Percentiles rank a stretch among this genome's conserved stretches.
phyloP scores from a whole-genome alignment of 2,113 vertebrate species.

The Nibea albiflora region DNA sequence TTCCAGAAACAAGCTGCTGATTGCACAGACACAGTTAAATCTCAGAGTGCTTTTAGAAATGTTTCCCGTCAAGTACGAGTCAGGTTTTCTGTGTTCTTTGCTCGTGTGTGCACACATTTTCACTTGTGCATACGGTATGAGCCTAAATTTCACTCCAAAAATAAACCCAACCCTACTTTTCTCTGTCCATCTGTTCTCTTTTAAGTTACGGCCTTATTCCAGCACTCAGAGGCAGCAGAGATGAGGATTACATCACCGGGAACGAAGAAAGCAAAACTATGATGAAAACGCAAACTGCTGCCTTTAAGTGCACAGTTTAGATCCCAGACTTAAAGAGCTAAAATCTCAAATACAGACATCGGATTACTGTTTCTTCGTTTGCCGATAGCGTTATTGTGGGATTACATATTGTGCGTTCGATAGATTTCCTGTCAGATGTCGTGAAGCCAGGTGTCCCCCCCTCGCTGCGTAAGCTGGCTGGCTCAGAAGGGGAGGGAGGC shows the following conservation, averaged over 20 bases:
- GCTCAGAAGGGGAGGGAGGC: constrained; percentile 41
- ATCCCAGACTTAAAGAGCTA: constrained; percentile 40
- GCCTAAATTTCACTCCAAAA: not conserved
- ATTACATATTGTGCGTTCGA: constrained; percentile 72
- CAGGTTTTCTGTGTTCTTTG: not conserved
- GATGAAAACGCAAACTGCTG: constrained; percentile 17
- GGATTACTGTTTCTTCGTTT: constrained; percentile 73
- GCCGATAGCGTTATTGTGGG: constrained; percentile 68
- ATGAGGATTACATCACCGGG: constrained; percentile 7
- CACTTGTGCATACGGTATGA: not conserved
- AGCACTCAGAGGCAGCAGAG: constrained; percentile 2
- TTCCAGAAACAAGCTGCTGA: constrained; percentile 43
- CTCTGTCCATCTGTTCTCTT: constrained; percentile 24
- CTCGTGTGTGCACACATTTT: not conserved
- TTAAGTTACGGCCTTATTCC: constrained; percentile 25
- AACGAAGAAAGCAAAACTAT: constrained; percentile 15
- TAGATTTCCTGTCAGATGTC: constrained; percentile 80
- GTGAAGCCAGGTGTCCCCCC: constrained; percentile 60
- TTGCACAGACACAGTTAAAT: constrained; percentile 28
- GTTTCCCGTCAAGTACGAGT: not conserved
- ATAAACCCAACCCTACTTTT: constrained; percentile 4
- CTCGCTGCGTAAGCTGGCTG: constrained; percentile 41
- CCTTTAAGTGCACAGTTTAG: not conserved
- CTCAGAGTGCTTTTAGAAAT: not conserved
- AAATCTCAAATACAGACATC: constrained; percentile 70